These are phyloP conservation scores for Tipula vernalis DNA, from an alignment of 2,888 invertebrate species.

Conservation along the genomic window DNA sequence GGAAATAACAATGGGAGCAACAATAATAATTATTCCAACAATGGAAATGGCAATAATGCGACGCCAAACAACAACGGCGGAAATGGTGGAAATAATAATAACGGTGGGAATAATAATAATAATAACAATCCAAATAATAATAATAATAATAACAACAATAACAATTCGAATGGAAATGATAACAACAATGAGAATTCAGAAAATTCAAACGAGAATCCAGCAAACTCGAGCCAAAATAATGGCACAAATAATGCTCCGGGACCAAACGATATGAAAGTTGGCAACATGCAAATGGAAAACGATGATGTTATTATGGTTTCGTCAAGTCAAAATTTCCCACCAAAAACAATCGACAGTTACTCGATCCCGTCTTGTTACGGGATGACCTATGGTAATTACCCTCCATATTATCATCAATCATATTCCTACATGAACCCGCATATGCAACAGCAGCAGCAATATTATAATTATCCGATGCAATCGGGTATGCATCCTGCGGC, in stretches of 20 bases:
- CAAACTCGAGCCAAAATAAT: background rate
- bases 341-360: background rate
- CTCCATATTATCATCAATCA: background rate
- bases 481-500: background rate
- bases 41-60: background rate
- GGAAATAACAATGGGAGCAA: background rate
- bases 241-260: background rate
- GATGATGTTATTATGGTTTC: conserved; percentile 14
- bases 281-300: background rate
- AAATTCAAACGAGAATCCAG: background rate
- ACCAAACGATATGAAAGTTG: background rate
- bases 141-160: background rate
- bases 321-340: background rate
- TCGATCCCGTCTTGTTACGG: background rate
- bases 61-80: background rate
- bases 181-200: background rate
- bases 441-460: background rate
- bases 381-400: background rate
- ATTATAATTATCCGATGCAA: background rate
- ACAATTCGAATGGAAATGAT: background rate
- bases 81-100: conserved; percentile 5
- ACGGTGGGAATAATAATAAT: background rate
- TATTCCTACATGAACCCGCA: background rate
- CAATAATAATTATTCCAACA: background rate
- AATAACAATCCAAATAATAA: background rate